Conservation (phyloP, 2,113 vertebrate species). For the Drymodes brunneopygia region DNA sequence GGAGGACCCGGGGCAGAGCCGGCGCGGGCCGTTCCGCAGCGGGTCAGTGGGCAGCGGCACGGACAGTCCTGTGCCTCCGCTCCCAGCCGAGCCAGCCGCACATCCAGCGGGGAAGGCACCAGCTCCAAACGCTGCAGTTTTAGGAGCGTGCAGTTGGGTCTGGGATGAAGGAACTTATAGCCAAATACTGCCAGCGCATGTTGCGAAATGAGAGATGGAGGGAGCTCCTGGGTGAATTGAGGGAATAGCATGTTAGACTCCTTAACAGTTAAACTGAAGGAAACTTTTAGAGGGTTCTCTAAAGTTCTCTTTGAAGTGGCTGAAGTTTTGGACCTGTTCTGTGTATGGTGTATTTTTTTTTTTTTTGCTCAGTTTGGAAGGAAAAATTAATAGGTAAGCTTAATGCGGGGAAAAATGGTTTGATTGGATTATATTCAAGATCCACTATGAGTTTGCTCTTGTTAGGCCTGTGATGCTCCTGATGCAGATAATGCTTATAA, state of each 20-base stretch:
- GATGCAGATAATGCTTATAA: background rate
- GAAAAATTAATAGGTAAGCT: background rate
- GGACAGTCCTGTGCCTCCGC: background rate
- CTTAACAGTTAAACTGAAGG: background rate
- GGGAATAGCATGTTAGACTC: background rate
- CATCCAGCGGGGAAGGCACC: background rate
- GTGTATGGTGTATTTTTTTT: too few relatives aligned
- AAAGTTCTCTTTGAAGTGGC: background rate
- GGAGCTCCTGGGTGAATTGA: background rate
- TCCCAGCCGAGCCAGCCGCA: background rate
- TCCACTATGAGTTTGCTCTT: background rate
- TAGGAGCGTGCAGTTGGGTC: accelerated
- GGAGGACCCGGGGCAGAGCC: accelerated
- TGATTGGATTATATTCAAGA: background rate
- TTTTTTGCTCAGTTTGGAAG: background rate
- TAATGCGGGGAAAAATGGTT: background rate
- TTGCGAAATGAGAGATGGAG: background rate
- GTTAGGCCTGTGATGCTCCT: background rate
- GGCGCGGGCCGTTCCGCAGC: background rate
- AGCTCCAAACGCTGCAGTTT: accelerated
- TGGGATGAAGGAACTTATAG: background rate
- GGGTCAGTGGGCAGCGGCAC: background rate
- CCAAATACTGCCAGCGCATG: background rate
- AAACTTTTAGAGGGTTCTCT: background rate
- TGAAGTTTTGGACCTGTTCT: background rate